Percentiles rank a stretch among this genome's conserved stretches.
These are phyloP conservation scores for Protonemura montana DNA, from an alignment of 2,888 invertebrate species.

Conservation along the genomic window DNA sequence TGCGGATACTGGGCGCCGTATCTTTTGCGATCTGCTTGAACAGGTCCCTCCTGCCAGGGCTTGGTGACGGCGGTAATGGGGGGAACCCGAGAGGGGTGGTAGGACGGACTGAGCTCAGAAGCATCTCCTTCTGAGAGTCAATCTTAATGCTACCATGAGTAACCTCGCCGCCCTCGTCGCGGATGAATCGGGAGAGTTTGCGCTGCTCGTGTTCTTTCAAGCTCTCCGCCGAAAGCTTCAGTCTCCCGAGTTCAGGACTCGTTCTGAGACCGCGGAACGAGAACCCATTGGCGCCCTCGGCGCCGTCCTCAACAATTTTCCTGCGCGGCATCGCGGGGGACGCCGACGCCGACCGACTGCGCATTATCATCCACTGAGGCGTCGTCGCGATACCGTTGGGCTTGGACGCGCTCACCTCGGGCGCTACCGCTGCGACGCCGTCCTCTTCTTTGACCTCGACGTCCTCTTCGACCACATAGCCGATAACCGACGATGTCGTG, in stretches of 20 bases:
- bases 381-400: conserved; percentile 21
- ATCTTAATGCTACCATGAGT: not conserved
- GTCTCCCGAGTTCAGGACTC: conserved; percentile 41
- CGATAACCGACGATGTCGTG: conserved; percentile 64
- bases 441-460: conserved; percentile 28
- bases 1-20: conserved; percentile 72
- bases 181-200: not conserved
- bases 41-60: conserved; percentile 51
- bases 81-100: conserved; percentile 55
- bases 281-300: not conserved
- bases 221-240: not conserved
- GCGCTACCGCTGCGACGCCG: not conserved
- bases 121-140: conserved; percentile 28
- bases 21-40: conserved; percentile 62
- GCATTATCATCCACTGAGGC: conserved; percentile 50
- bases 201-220: not conserved
- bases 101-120: not conserved
- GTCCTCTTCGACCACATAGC: conserved; percentile 60
- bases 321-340: conserved; percentile 52
- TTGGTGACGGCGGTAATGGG: conserved; percentile 68
- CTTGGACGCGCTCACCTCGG: not conserved
- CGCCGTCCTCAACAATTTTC: conserved; percentile 1
- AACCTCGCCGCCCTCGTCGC: not conserved
- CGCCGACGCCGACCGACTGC: conserved; percentile 51
- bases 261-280: not conserved